Base-by-base conservation (phyloP, 2,113 vertebrate genomes). In the Engraulis encrasicolus region DNA sequence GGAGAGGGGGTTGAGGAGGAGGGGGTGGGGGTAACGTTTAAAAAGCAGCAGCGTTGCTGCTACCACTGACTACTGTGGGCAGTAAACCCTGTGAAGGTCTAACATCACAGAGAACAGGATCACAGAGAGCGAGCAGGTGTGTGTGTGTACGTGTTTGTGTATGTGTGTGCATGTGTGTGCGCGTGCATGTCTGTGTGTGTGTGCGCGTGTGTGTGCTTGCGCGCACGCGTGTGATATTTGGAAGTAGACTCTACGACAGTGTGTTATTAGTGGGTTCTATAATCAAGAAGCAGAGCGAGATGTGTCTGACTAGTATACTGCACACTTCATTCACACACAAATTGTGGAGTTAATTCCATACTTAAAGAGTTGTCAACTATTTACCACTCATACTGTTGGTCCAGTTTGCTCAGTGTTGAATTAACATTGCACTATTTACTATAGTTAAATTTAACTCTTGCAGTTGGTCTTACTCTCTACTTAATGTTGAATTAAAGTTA, bases 21-120 rank as follows among this genome's bases (percentile, higher is more conserved):
- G n/a, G n/a, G n/a, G n/a, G n/a, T 45, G 40, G 40, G 40, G 40
- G 4, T 9, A 45, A 45, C 81, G 85, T 92, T 89, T 82, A 91
- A 74, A 66, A 74, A 74, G 66, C 66, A 86, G 81, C 86, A 88
- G 82, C n/a, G n/a, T n/a, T n/a, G n/a, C n/a, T 83, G 85, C 90
- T 78, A 86, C 91, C 91, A 89, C 82, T 54, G 50, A 81, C 82
- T 82, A 79, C 77, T 79, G 79, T 48, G 48, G 58, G 45, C 84
- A 74, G 34, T 86, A 89, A 91, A 82, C 84, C 91, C 92, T 92
- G 90, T 92, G 91, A 92, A 92, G 92, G 88, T 85, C 85, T 87
- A n/a, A 93, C 92, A 92, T 94, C 93, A 94, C 89, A 95, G 91
- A 90, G 89, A 74, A 90, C 88, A 37, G 91, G 93, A 95, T 94